These are phyloP conservation scores for Homarus americanus DNA, from an alignment of 1,140 invertebrate species.

Conservation along the genomic window DNA sequence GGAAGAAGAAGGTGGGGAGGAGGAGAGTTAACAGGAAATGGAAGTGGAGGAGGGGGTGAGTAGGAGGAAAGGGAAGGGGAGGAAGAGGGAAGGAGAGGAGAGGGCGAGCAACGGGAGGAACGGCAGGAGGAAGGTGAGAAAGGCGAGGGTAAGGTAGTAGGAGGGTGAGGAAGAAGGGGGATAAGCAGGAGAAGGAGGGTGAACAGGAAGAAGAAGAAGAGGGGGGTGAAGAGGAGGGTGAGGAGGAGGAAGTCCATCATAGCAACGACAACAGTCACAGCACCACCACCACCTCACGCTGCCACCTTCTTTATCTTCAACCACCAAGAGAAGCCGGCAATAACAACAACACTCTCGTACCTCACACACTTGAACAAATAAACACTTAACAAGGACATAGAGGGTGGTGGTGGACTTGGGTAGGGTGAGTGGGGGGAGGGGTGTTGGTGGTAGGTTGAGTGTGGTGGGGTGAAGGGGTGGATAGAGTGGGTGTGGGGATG, in stretches of 20 bases:
- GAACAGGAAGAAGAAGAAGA: too few species aligned
- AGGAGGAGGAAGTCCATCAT: not conserved
- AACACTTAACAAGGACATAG: constrained; percentile 50
- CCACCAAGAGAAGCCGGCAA: constrained; percentile 19
- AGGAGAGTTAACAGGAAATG: too few species aligned
- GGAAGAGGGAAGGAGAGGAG: not conserved
- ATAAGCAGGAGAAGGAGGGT: not conserved
- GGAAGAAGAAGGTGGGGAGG: too few species aligned
- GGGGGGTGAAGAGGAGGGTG: too few species aligned
- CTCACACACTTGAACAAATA: constrained; percentile 52
- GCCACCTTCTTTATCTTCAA: not conserved
- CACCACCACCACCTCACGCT: not conserved
- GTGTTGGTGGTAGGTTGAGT: not conserved
- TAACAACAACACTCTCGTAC: constrained; percentile 46
- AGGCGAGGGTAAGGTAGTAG: too few species aligned
- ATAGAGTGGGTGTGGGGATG: not conserved
- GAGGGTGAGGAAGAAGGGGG: not conserved
- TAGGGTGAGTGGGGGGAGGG: not conserved
- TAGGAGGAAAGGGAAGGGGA: too few species aligned
- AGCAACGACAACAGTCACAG: not conserved
- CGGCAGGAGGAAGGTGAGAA: too few species aligned
- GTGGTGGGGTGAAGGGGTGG: not conserved
- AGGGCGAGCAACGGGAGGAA: not conserved
- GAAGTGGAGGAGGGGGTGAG: too few species aligned
- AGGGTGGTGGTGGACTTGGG: not conserved